phyloP scores from a whole-genome alignment of 2,888 invertebrate genomes.

The Rhopalosiphum nymphaeae region DNA sequence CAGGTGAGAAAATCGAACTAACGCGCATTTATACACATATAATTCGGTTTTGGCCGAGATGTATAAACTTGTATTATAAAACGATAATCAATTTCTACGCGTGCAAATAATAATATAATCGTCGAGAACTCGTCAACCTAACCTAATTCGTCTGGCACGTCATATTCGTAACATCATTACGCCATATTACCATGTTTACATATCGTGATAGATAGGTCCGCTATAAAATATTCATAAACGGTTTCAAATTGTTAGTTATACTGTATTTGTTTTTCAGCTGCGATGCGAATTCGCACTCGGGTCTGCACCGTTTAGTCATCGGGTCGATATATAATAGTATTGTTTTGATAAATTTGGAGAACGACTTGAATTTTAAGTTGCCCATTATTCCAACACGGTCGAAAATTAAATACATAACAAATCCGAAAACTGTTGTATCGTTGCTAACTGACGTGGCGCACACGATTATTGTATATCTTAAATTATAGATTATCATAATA shows the following conservation, averaged over 20 bases:
- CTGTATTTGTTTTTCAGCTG: background rate
- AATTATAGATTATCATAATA: background rate
- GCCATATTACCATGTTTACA: background rate
- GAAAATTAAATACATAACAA: background rate
- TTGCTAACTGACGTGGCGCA: background rate
- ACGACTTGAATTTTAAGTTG: background rate
- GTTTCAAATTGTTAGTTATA: background rate
- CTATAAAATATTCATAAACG: background rate
- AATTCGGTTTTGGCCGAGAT: background rate
- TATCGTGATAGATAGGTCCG: background rate
- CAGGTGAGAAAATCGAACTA: background rate
- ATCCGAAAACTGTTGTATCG: background rate
- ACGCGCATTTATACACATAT: background rate
- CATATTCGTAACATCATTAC: background rate
- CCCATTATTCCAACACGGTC: background rate
- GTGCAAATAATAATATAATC: background rate
- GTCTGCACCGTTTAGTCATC: background rate
- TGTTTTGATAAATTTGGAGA: background rate
- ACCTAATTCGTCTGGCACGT: background rate
- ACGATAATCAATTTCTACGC: background rate
- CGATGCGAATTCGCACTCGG: background rate
- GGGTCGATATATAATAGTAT: background rate
- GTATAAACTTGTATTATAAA: background rate
- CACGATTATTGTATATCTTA: background rate
- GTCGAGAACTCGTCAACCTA: background rate